A percentile compares a stretch with the other conserved stretches of the same genome.
phyloP scores from a whole-genome alignment of 2,797 vertebrate genomes.

The Microctenopoma steveboyesi region DNA sequence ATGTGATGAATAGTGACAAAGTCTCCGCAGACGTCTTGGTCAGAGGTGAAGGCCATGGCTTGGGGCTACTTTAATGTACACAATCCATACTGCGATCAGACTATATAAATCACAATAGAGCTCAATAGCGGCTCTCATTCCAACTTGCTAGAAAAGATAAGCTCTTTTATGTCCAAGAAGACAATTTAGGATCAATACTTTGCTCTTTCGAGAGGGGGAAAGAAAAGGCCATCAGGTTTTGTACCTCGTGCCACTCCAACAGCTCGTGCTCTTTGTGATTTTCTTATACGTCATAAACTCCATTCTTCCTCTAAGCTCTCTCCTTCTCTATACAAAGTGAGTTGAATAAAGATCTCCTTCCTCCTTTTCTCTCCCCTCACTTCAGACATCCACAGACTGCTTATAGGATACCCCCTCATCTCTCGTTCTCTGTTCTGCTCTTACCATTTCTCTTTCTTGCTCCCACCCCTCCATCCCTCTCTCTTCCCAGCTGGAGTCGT shows the following conservation, averaged over 20 bases:
- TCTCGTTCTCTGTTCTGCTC: constrained; percentile 37
- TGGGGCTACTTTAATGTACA: constrained; percentile 47
- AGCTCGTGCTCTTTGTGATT: constrained; percentile 12
- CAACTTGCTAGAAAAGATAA: constrained; percentile 44
- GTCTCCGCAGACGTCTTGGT: constrained; percentile 46
- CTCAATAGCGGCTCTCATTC: constrained; percentile 48
- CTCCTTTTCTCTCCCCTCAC: not conserved
- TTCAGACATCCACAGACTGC: constrained; percentile 25
- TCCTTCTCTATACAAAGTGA: constrained; percentile 20
- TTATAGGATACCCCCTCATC: constrained; percentile 17
- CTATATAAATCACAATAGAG: constrained; percentile 42
- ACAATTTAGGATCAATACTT: constrained; percentile 52
- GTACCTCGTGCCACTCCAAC: constrained; percentile 12
- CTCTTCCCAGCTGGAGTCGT: constrained; percentile 73
- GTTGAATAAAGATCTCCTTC: constrained; percentile 13
- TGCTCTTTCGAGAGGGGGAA: constrained; percentile 28
- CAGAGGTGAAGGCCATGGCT: constrained; percentile 62
- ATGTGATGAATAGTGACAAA: constrained; percentile 32
- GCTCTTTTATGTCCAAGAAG: constrained; percentile 35
- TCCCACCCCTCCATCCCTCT: constrained; percentile 51
- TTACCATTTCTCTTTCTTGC: constrained; percentile 38
- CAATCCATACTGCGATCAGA: constrained; percentile 27
- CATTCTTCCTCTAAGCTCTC: not conserved
- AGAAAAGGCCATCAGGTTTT: constrained; percentile 23
- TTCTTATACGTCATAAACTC: not conserved